A percentile compares a stretch with the other conserved stretches of the same genome.
Conservation (phyloP, 2,888 invertebrate genomes). For the Halictus quadricinctus region DNA sequence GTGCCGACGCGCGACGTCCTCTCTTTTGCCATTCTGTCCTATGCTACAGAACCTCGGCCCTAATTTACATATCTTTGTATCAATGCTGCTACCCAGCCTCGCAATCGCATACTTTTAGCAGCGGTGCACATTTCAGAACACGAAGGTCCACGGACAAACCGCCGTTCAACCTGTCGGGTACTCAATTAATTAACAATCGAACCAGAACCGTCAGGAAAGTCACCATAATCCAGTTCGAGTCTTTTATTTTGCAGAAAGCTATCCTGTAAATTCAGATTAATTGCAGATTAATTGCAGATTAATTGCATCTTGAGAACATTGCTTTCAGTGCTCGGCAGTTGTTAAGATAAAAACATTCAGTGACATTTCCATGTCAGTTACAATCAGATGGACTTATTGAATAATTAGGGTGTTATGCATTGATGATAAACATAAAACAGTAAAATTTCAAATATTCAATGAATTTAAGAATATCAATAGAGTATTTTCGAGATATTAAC, state of each 20-base stretch:
- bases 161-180: conserved; percentile 27
- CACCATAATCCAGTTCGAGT: not conserved
- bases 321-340: no score
- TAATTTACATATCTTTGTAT: conserved; percentile 76
- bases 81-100: conserved; percentile 71
- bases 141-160: conserved; percentile 13
- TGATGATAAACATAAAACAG: no score
- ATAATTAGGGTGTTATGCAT: not conserved
- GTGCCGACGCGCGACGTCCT: conserved; percentile 32
- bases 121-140: conserved; percentile 69
- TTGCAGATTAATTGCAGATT: not conserved
- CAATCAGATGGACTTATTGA: not conserved
- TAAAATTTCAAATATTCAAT: no score
- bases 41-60: conserved; percentile 57
- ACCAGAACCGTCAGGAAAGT: not conserved
- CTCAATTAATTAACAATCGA: not conserved
- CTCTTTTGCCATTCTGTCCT: conserved; percentile 53
- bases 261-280: not conserved
- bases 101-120: conserved; percentile 68
- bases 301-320: not conserved
- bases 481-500: no score
- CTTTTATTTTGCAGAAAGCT: not conserved
- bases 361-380: no score
- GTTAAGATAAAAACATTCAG: no score
- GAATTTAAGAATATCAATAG: not conserved